These are phyloP conservation scores for Battus philenor DNA, from an alignment of 1,140 invertebrate genomes.

Conservation along the genomic window DNA sequence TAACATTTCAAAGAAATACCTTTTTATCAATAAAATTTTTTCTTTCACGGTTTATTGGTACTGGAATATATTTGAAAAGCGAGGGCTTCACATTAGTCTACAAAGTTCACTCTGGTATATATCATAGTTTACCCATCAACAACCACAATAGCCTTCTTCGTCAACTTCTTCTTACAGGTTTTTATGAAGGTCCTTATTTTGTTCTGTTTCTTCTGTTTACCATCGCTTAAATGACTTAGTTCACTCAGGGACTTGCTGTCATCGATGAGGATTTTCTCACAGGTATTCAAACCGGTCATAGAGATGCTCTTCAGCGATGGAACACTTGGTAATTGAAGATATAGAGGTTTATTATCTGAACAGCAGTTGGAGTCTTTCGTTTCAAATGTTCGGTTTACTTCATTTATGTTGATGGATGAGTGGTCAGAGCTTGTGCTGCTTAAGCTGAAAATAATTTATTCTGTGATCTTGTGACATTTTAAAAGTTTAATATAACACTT, in stretches of 20 bases:
- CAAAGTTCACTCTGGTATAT: too few relatives aligned
- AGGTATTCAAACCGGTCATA: conserved; percentile 20
- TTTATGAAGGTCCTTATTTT: conserved; percentile 20
- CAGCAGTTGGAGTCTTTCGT: conserved; percentile 8
- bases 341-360: conserved; percentile 1
- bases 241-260: conserved; percentile 32
- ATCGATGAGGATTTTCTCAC: conserved; percentile 7
- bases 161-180: conserved; percentile 19
- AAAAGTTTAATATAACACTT: too few relatives aligned
- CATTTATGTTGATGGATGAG: conserved; percentile 28
- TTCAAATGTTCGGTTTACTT: conserved; percentile 13
- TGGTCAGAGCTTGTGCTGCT: conserved; percentile 21
- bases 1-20: too few relatives aligned
- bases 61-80: too few relatives aligned
- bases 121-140: too few relatives aligned
- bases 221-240: conserved; percentile 22
- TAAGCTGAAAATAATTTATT: conserved; percentile 19
- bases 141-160: conserved; percentile 18
- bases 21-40: too few relatives aligned
- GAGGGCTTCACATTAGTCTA: too few relatives aligned
- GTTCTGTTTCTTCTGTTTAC: conserved; percentile 35
- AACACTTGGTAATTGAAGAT: conserved; percentile 15
- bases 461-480: neutral
- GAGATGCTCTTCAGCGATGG: conserved; percentile 20
- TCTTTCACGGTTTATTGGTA: too few relatives aligned